Evolutionary conservation across 2,888 invertebrate genomes (phyloP).

Genomic region (Belgica antarctica): DNA sequence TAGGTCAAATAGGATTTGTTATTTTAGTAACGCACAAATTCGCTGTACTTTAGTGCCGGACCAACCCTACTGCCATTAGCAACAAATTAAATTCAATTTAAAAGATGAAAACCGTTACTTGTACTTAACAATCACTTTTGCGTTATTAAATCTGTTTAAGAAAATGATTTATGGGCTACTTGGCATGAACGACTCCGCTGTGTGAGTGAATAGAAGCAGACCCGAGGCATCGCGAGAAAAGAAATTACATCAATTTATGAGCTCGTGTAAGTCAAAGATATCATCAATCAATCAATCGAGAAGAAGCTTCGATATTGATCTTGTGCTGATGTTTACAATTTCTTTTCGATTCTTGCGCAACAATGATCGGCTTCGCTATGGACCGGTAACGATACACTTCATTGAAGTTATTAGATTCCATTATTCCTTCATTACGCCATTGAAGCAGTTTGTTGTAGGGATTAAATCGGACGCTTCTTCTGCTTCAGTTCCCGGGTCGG

Average conservation of each 20-base stretch:
- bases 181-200: no score
- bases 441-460: no score
- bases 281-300: conserved; percentile 41
- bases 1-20: no score
- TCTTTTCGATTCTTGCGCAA: no score
- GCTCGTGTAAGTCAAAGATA: conserved; percentile 18
- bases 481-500: neutral
- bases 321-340: no score
- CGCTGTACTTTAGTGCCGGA: no score
- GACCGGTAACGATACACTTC: no score
- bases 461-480: no score
- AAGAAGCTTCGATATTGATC: neutral
- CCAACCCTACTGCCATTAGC: no score
- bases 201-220: neutral
- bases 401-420: conserved; percentile 1
- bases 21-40: no score
- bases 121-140: neutral
- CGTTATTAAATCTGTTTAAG: conserved; percentile 31
- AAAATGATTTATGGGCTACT: conserved; percentile 38
- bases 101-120: neutral
- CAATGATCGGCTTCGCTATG: no score
- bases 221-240: neutral
- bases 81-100: neutral
- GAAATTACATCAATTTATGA: conserved; percentile 38
- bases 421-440: neutral